These are phyloP conservation scores for Synergus itoensis DNA, from an alignment of 2,888 invertebrate genomes.

Conservation along the genomic window DNA sequence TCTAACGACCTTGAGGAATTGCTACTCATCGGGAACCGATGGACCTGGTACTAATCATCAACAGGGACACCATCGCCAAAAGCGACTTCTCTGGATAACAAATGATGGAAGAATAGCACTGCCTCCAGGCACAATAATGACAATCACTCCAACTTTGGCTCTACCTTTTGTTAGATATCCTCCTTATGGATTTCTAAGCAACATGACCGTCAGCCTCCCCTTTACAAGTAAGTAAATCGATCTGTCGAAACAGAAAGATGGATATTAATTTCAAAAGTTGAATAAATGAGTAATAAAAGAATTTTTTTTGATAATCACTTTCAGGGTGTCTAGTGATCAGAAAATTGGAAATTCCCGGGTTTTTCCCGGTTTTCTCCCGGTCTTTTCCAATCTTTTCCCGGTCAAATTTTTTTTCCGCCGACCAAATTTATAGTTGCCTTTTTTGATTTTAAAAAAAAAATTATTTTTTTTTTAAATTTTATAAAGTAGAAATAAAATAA, in stretches of 20 bases:
- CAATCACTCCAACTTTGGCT: conserved; percentile 89
- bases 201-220: conserved; percentile 90
- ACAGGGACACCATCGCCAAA: conserved; percentile 85
- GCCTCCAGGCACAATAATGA: conserved; percentile 90
- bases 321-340: too few relatives aligned
- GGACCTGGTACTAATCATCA: conserved; percentile 41
- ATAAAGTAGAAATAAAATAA: too few relatives aligned
- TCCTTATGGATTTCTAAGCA: conserved; percentile 91
- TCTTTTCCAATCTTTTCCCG: too few relatives aligned
- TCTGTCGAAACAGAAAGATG: conserved; percentile 6
- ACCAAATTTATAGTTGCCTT: too few relatives aligned
- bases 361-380: too few relatives aligned
- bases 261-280: too few relatives aligned
- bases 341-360: too few relatives aligned
- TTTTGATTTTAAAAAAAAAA: too few relatives aligned
- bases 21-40: conserved; percentile 49
- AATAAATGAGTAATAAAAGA: too few relatives aligned
- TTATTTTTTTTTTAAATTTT: too few relatives aligned
- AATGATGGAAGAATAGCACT: conserved; percentile 90
- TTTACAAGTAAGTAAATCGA: conserved; percentile 86
- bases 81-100: conserved; percentile 91
- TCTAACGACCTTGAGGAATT: conserved; percentile 50
- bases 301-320: too few relatives aligned
- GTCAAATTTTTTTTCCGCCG: too few relatives aligned
- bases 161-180: conserved; percentile 92